These are phyloP conservation scores for Conistra vaccinii DNA, from an alignment of 2,888 invertebrate genomes.

Conservation along the genomic window DNA sequence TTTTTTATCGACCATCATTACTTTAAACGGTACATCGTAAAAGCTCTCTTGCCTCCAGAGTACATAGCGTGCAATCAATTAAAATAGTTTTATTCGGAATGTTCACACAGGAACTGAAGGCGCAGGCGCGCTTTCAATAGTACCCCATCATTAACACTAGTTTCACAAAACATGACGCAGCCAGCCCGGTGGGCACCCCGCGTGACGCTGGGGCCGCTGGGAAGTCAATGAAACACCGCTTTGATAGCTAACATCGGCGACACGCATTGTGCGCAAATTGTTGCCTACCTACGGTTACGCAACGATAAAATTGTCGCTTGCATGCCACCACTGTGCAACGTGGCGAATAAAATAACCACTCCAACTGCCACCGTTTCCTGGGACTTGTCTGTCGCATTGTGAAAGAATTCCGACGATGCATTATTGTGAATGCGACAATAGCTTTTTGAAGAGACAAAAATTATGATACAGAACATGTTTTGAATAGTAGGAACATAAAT, in stretches of 20 bases:
- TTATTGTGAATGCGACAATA: conserved; percentile 67
- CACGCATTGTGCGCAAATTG: conserved; percentile 88
- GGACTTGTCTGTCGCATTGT: conserved; percentile 71
- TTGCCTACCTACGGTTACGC: conserved; percentile 80
- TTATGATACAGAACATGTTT: conserved; percentile 36
- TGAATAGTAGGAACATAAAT: conserved; percentile 28
- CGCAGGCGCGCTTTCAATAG: conserved; percentile 65
- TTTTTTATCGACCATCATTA: conserved; percentile 59
- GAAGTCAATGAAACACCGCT: conserved; percentile 73
- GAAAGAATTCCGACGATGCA: conserved; percentile 71
- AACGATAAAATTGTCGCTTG: conserved; percentile 84
- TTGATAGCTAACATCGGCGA: conserved; percentile 78
- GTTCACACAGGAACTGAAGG: conserved; percentile 71
- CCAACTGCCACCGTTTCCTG: conserved; percentile 72
- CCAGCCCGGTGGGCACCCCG: conserved; percentile 71
- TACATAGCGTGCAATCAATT: conserved; percentile 57
- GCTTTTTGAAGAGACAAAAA: conserved; percentile 51
- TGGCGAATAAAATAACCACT: conserved; percentile 72
- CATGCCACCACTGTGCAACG: conserved; percentile 71
- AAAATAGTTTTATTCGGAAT: conserved; percentile 62
- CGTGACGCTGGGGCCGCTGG: conserved; percentile 75
- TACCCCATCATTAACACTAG: conserved; percentile 70
- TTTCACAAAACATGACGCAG: conserved; percentile 63
- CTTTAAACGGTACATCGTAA: conserved; percentile 50
- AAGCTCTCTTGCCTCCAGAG: conserved; percentile 38